Evolutionary conservation across 2,113 vertebrate genomes (phyloP).

Genomic region (Hemiscyllium ocellatum): DNA sequence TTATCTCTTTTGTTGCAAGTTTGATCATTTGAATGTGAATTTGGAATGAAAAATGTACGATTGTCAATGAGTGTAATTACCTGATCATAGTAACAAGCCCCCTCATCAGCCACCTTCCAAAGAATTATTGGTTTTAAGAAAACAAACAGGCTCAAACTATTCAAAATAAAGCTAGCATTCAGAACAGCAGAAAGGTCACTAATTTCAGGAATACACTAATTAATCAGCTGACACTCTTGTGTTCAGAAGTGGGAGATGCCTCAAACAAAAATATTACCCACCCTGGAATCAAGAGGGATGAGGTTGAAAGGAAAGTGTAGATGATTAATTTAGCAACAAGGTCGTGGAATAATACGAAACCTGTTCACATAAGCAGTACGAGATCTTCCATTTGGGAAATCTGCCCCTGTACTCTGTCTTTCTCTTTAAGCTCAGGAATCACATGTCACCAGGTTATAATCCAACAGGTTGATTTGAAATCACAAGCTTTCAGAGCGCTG

Average conservation of each 20-base stretch:
- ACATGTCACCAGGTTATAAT: too few relatives aligned
- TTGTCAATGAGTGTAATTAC: slow-evolving; percentile 23
- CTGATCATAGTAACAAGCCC: slow-evolving; percentile 10
- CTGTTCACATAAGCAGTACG: neutral
- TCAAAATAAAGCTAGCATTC: neutral
- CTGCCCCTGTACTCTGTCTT: neutral
- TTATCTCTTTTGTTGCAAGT: neutral
- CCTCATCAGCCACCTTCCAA: neutral
- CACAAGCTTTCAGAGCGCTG: too few relatives aligned
- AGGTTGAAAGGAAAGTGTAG: neutral
- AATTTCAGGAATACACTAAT: slow-evolving; percentile 4
- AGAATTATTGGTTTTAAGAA: neutral
- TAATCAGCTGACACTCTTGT: neutral
- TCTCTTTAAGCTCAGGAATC: neutral
- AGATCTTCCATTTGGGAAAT: neutral
- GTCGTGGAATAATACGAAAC: neutral
- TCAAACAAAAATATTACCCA: neutral
- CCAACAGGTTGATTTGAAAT: too few relatives aligned
- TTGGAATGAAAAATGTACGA: neutral
- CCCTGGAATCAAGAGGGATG: neutral
- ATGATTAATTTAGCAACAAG: neutral
- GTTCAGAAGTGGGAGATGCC: neutral
- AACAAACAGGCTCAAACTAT: neutral
- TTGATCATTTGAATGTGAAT: slow-evolving; percentile 3
- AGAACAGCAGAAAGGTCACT: neutral